Conservation (phyloP, 2,888 invertebrate species). For the Nemurella pictetii region DNA sequence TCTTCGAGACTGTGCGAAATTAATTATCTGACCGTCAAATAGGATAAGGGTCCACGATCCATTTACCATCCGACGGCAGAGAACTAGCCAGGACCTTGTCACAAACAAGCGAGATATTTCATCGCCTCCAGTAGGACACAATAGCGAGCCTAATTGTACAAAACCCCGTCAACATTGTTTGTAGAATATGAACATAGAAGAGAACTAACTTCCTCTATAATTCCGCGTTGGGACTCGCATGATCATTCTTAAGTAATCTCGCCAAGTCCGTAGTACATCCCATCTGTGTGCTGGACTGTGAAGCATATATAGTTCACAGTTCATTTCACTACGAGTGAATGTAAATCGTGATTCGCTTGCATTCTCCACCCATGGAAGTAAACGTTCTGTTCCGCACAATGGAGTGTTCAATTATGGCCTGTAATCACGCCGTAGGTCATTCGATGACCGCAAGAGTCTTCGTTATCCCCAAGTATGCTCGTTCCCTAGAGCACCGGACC, state of each 20-base stretch:
- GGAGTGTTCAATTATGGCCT: constrained; percentile 21
- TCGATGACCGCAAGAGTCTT: constrained; percentile 18
- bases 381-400: constrained; percentile 11
- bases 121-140: neutral
- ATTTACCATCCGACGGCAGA: neutral
- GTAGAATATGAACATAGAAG: neutral
- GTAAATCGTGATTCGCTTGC: neutral
- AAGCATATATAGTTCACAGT: neutral
- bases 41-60: neutral
- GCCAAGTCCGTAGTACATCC: neutral
- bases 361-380: neutral
- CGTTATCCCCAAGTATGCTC: neutral
- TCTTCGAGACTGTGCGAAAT: neutral
- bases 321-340: neutral
- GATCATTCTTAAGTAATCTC: neutral
- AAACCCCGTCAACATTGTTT: neutral
- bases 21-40: neutral
- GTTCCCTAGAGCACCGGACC: neutral
- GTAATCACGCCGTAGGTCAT: constrained; percentile 29
- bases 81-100: neutral
- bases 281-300: neutral
- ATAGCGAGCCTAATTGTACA: neutral
- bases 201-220: neutral
- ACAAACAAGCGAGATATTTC: neutral
- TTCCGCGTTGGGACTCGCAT: neutral